Percentiles rank a stretch among this genome's conserved stretches.
Evolutionary conservation across 1,140 invertebrate species (phyloP).

Genomic region (Philaenus spumarius): DNA sequence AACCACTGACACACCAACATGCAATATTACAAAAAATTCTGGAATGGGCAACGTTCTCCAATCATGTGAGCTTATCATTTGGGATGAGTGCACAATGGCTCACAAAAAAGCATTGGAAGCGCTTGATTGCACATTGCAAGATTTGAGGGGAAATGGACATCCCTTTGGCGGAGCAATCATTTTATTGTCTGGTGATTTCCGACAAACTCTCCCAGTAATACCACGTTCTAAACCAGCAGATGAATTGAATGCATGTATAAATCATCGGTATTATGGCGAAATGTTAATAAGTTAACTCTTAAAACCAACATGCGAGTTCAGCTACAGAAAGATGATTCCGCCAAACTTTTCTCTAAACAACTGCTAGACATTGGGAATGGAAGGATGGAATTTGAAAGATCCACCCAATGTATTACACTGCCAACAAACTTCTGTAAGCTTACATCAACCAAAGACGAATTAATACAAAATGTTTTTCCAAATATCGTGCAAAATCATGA

Average conservation of each 20-base stretch:
- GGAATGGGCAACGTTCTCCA: slow-evolving; percentile 29
- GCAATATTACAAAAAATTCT: slow-evolving; percentile 35
- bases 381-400: too few species aligned
- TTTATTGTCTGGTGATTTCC: slow-evolving; percentile 34
- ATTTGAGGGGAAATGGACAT: slow-evolving; percentile 30
- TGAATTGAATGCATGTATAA: slow-evolving; percentile 41
- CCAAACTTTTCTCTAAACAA: slow-evolving; percentile 31
- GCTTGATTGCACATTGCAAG: slow-evolving; percentile 33
- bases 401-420: neutral
- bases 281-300: slow-evolving; percentile 35
- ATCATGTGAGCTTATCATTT: slow-evolving; percentile 35
- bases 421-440: neutral
- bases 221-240: slow-evolving; percentile 37
- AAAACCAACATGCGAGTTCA: slow-evolving; percentile 35
- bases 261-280: slow-evolving; percentile 38
- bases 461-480: too few species aligned
- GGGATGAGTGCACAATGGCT: slow-evolving; percentile 40
- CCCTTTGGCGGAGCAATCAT: slow-evolving; percentile 33
- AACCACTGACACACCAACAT: slow-evolving; percentile 29
- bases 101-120: slow-evolving; percentile 33
- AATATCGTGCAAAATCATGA: slow-evolving; percentile 1
- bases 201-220: slow-evolving; percentile 35
- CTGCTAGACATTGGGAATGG: too few species aligned
- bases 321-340: slow-evolving; percentile 30
- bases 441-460: slow-evolving; percentile 7